Conservation (phyloP, 1,140 invertebrate species). For the Anagrus nilaparvatae region DNA sequence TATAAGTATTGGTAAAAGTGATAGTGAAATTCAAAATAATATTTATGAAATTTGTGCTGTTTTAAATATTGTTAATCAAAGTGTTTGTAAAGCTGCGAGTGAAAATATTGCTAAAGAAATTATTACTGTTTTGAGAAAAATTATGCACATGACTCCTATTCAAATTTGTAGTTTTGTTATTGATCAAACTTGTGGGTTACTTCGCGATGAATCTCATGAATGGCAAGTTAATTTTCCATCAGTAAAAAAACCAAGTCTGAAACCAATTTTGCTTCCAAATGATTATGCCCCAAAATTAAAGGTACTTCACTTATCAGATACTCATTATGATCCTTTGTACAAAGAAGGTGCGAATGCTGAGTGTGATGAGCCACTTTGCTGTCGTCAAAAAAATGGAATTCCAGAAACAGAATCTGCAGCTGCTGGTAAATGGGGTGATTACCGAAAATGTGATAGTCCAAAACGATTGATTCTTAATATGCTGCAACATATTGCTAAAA, state of each 20-base stretch:
- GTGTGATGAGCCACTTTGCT: conserved; percentile 83
- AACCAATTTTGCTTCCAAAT: conserved; percentile 53
- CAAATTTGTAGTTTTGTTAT: conserved; percentile 87
- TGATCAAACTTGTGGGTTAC: conserved; percentile 76
- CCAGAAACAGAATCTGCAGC: conserved; percentile 57
- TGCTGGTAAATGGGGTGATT: conserved; percentile 91
- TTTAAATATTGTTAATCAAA: too few relatives aligned
- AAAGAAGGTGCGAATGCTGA: conserved; percentile 80
- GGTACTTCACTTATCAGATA: conserved; percentile 87
- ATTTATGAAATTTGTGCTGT: too few relatives aligned
- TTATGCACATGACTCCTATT: conserved; percentile 65
- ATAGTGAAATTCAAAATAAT: too few relatives aligned
- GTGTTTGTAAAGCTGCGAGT: too few relatives aligned
- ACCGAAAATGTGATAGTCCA: conserved; percentile 83
- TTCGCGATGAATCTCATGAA: conserved; percentile 77
- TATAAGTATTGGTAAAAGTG: too few relatives aligned
- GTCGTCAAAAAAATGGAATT: conserved; percentile 65
- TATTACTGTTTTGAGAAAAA: too few relatives aligned
- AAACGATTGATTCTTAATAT: conserved; percentile 81
- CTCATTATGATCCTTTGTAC: conserved; percentile 88
- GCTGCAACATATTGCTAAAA: conserved; percentile 74
- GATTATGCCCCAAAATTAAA: conserved; percentile 71
- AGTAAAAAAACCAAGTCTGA: conserved; percentile 62
- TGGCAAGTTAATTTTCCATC: conserved; percentile 82
- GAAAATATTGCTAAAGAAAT: too few relatives aligned